Base-by-base conservation (phyloP, 2,888 invertebrate species). In the Aporophyla nigra region DNA sequence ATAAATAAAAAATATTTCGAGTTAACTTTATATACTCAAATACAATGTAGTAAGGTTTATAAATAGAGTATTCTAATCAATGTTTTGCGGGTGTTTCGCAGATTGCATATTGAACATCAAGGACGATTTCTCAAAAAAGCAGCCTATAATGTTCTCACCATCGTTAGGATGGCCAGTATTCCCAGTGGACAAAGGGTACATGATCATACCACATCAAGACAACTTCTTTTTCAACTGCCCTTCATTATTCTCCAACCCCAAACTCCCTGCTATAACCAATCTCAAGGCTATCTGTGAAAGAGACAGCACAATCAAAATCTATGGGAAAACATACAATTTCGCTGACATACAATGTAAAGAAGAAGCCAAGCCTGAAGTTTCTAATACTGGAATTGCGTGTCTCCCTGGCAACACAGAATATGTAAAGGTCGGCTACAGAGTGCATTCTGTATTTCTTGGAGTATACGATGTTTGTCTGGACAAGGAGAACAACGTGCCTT, bases 391-490 rank as follows among this genome's bases (percentile, higher is more conserved):
- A 5, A 61, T 7, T 0, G 0, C 16, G 16, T 94, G 94, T 66
- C 51, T 72, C 5, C 67, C 71, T 4, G 79, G 77, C 0, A 81
- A 90, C 9, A 88, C 91, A 0, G 91, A 93, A 83, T 76, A 61
- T 21, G 12, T 93, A 0, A 79, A 88, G 58, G 77, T 95, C 27
- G 92, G 91, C 4, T 94, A 87, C 67, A 74, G 82, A 49, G 5
- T 85, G 5, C 14, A 62, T 5, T 68, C 33, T 5, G 54, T 65
- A 27, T 88, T 90, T 56, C 46, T 89, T 5, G 80, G 83, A 24
- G 89, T 92, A 0, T 95, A 91, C 53, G 89, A 92, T 71, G 86
- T 93, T 7, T 95, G 95, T 65, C 53, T 92, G 0, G 90, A 93
- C 71, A 88, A 81, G 46, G 53, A 63, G 0, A 88, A 83, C 1